These are phyloP conservation scores for Poecilobothrus nobilitatus DNA, from an alignment of 2,888 invertebrate species.

Conservation along the genomic window DNA sequence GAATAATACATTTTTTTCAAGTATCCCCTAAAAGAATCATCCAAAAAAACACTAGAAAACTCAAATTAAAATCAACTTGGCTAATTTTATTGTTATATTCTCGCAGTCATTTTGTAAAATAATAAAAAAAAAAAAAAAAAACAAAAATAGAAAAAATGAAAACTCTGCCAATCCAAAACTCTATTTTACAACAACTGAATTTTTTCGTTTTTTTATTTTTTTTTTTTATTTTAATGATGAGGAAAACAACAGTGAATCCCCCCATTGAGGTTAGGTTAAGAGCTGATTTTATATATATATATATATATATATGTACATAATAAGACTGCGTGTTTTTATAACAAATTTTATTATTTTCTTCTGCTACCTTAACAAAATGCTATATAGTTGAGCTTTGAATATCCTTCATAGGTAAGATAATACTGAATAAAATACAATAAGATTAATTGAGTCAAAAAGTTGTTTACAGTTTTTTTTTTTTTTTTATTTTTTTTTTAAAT, in stretches of 20 bases:
- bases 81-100: slow-evolving; percentile 4
- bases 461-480: not conserved
- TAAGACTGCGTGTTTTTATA: not conserved
- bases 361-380: no score
- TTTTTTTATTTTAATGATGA: not conserved
- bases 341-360: not conserved
- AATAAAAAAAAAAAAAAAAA: not conserved
- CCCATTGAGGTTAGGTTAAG: slow-evolving; percentile 4
- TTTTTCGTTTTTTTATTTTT: not conserved
- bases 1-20: no score
- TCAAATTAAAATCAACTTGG: slow-evolving; percentile 6
- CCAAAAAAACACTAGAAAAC: not conserved
- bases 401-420: no score
- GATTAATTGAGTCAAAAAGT: not conserved
- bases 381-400: no score
- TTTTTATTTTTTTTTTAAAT: no score
- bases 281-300: not conserved
- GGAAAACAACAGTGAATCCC: not conserved
- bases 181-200: not conserved
- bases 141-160: not conserved
- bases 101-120: not conserved
- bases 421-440: not conserved
- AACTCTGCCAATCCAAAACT: not conserved
- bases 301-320: not conserved
- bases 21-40: no score